A percentile compares a stretch with the other conserved stretches of the same genome.
These are phyloP conservation scores for Furnarius figulus DNA, from an alignment of 2,113 vertebrate genomes.

Conservation along the genomic window DNA sequence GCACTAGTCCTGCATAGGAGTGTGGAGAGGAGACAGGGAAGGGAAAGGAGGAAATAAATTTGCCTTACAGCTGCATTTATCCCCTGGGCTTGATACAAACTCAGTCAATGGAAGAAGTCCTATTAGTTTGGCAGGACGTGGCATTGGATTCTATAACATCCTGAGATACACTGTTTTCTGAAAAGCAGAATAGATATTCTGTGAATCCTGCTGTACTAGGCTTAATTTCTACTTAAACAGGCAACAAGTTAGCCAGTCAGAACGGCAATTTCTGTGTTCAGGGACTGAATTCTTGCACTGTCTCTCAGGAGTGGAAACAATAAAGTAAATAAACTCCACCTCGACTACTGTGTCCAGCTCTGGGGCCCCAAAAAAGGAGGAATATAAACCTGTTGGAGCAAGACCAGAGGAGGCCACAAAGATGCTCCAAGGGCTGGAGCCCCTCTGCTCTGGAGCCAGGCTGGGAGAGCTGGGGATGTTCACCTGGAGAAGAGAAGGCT, in stretches of 20 bases:
- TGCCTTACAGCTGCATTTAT: not conserved
- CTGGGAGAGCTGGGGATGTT: not conserved
- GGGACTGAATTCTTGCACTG: not conserved
- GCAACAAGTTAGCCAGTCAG: not conserved
- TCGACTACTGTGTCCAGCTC: not conserved
- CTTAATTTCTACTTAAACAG: not conserved
- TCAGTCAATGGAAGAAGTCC: not conserved
- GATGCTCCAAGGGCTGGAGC: not conserved
- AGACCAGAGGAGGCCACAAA: not conserved
- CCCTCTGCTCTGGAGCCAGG: not conserved
- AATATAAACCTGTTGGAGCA: not conserved
- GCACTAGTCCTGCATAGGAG: not conserved
- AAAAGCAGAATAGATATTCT: not conserved
- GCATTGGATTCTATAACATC: too few species aligned
- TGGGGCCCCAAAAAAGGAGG: not conserved
- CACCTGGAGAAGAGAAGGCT: not conserved
- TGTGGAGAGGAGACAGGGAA: not conserved
- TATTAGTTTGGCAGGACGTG: not conserved
- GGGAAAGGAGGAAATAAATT: not conserved
- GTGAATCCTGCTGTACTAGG: not conserved
- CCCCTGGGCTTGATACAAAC: not conserved
- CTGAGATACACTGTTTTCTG: not conserved
- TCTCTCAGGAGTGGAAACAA: not conserved
- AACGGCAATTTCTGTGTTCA: not conserved
- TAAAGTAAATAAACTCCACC: not conserved